These are phyloP conservation scores for Helicolenus hilgendorfi DNA, from an alignment of 2,797 vertebrate genomes.

Conservation along the genomic window DNA sequence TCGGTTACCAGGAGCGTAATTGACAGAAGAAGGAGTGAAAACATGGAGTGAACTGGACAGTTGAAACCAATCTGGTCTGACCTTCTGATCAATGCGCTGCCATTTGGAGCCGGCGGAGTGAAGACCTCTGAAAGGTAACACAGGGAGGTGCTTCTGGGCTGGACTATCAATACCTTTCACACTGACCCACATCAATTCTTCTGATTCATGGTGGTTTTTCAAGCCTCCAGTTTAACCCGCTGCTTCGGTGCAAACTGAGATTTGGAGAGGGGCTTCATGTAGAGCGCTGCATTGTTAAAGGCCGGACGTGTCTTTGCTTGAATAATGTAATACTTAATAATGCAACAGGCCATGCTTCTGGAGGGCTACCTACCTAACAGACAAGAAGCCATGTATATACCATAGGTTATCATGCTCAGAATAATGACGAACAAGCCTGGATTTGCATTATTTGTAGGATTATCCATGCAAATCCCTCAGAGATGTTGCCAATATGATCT, in stretches of 20 bases:
- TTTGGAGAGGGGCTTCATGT: constrained; percentile 1
- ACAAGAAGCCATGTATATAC: constrained; percentile 26
- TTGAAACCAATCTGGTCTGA: constrained; percentile 62
- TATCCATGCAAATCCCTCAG: constrained; percentile 73
- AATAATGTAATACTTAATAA: constrained; percentile 41
- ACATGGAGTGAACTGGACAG: constrained; percentile 45
- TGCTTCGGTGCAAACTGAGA: constrained; percentile 33
- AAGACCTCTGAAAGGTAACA: constrained; percentile 40
- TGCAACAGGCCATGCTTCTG: constrained; percentile 24
- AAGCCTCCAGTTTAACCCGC: constrained; percentile 25
- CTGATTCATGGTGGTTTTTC: constrained; percentile 24
- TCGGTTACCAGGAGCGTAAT: constrained; percentile 28
- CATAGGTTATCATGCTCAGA: constrained; percentile 38
- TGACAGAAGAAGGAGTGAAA: constrained; percentile 53
- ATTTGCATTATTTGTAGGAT: constrained; percentile 79
- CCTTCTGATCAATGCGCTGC: constrained; percentile 66
- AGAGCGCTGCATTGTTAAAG: neutral
- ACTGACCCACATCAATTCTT: constrained; percentile 56
- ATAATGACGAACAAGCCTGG: constrained; percentile 41
- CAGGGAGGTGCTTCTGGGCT: constrained; percentile 35
- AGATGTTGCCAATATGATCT: constrained; percentile 64
- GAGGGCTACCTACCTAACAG: constrained; percentile 10
- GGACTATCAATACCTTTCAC: constrained; percentile 66
- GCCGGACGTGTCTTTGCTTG: neutral
- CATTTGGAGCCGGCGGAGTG: constrained; percentile 52